Base-by-base conservation (phyloP, 2,888 invertebrate species). In the Gastracanthus pulcherrimus region DNA sequence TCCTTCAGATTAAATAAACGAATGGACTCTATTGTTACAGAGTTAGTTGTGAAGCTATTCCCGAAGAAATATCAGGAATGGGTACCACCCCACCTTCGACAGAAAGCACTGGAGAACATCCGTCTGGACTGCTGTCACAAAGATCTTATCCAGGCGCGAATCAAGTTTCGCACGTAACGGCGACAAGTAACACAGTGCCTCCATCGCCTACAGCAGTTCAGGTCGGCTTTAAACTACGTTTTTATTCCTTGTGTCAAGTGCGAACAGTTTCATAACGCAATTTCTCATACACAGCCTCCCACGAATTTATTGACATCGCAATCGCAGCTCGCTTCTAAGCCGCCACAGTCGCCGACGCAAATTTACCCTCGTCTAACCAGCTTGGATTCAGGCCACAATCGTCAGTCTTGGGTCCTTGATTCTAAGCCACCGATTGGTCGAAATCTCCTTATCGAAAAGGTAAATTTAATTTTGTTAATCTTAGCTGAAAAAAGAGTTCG, bases 41-140 rank as follows among this genome's bases (percentile, higher is more conserved):
- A 85, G 96, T 96, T 23, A 97, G 97, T 89, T 97, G 97, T 91
- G 97, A 97, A 92, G 97, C 97, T 78, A 97, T 97, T 88, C 97
- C 97, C 11, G 97, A 97, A 92, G 97, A 97, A 93, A 96, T 96
- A 89, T 94, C 94, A 34, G 95, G 95, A 7, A 92, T 92, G 94
- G 96, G 93, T 62, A 95, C 95, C 11, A 96, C 96, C 29, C 96
- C 96, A 36, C 96, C 95, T 6, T 92, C 93, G 13, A 92, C 92
- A 45, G 93, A 93, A 62, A 88, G 91, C 82, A 82, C 88, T 13
- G 87, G 90, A 13, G 91, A 92, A 77, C 92, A 93, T 87, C 93
- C 93, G 1, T 86, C 90, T 0, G 88, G 92, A n/a, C 85, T 93
- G 36, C 91, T 92, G 70, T 93, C 92, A 66, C 92, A 93, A 85